Base-by-base conservation (phyloP, 1,140 invertebrate species). In the Ips nitidus region DNA sequence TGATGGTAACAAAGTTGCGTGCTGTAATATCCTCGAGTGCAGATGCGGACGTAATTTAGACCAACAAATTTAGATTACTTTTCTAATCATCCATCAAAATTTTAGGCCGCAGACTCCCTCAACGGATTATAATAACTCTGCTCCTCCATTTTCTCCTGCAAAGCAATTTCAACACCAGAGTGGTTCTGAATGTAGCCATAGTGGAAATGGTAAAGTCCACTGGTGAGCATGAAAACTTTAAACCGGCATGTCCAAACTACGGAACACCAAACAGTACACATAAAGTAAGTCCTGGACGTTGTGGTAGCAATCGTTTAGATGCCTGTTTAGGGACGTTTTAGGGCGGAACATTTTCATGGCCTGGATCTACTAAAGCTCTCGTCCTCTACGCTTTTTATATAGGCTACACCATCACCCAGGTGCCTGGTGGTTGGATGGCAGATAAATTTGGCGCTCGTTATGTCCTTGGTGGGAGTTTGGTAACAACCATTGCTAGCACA, bases 121-220 rank as follows among this genome's bases (percentile, higher is more conserved):
- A 71, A 63, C 38, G 72, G 4, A 52, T 67, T 7, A 22, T 71
- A 3, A 5, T 73, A 7, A 63, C 59, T 1, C 59, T 71, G 7
- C 58, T 73, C 61, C 39, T 73, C 22, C 69, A 71, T 65, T 37
- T 73, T n/a, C 61, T 42, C 36, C 4, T 73, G 39, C 52, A 64
- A 42, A 71, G 69, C 42, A 41, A 57, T 2, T 71, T 64, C 41
- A 66, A 65, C 39, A 55, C 62, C 8, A 55, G 72, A 36, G 70
- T 71, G 8, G 70, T 71, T 38, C 52, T 73, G n/a, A 73, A 71
- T 52, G 70, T 73, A 4, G 72, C 72, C 6, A 71, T 73, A 39
- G 65, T 66, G 4, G 72, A 73, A 41, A 73, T 73, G 65, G 55
- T 73, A 5, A 6, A 43, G 22, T 60, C 59, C 1, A 22, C 22